These are phyloP conservation scores for Metalampra italica DNA, from an alignment of 2,888 invertebrate genomes.

Conservation along the genomic window DNA sequence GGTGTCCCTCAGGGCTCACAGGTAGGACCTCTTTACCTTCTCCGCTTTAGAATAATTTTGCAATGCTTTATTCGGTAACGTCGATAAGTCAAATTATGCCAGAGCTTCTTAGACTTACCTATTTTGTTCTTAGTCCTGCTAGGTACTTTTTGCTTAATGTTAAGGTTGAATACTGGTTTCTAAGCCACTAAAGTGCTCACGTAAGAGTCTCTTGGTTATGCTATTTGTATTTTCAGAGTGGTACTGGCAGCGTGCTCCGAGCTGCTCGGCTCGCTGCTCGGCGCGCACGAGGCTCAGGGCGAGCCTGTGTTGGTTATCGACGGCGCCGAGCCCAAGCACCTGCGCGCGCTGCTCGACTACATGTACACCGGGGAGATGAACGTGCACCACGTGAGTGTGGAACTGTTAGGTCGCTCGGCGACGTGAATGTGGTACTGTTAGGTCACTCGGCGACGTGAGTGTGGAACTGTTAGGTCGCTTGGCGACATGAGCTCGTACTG, in stretches of 20 bases:
- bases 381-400: conserved; percentile 90
- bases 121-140: too few species aligned
- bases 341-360: conserved; percentile 93
- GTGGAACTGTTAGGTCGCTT: too few species aligned
- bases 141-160: too few species aligned
- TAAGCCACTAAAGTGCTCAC: too few species aligned
- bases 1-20: conserved; percentile 67
- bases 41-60: not conserved
- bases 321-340: conserved; percentile 70
- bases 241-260: conserved; percentile 95
- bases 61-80: not conserved
- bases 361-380: conserved; percentile 98
- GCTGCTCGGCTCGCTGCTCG: conserved; percentile 91
- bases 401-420: too few species aligned
- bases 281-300: conserved; percentile 87
- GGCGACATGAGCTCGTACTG: too few species aligned
- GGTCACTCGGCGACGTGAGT: too few species aligned
- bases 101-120: too few species aligned
- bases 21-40: conserved; percentile 33
- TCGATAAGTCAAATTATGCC: not conserved
- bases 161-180: too few species aligned
- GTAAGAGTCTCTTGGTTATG: too few species aligned
- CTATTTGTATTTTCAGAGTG: conserved; percentile 82
- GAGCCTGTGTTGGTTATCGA: conserved; percentile 89
- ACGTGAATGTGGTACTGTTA: conserved; percentile 82